Percentiles rank a stretch among this genome's conserved stretches.
phyloP scores from a whole-genome alignment of 1,140 invertebrate species.

The Ylistrum balloti region DNA sequence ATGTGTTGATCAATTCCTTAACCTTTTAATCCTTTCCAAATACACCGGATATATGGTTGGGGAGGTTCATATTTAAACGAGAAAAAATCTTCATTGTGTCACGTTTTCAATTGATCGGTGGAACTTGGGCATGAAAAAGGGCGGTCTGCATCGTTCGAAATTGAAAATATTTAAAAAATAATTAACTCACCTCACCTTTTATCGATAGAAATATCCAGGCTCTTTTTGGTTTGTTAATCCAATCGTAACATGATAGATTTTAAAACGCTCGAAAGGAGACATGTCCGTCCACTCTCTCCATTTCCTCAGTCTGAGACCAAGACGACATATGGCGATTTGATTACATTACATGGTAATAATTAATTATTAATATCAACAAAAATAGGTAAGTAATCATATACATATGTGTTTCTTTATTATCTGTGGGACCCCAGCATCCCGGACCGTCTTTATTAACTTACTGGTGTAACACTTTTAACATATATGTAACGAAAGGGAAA shows the following conservation, averaged over 20 bases:
- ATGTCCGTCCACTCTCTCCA: neutral
- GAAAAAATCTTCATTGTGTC: neutral
- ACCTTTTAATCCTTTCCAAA: neutral
- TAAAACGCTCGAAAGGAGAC: neutral
- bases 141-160: neutral
- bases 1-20: neutral
- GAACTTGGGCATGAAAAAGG: neutral
- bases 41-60: slow-evolving; percentile 2
- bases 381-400: neutral
- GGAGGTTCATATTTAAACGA: neutral
- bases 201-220: neutral
- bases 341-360: neutral
- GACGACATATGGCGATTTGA: neutral
- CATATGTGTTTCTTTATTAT: neutral
- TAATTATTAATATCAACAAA: neutral
- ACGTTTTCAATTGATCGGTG: neutral
- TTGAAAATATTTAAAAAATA: neutral
- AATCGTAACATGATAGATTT: neutral
- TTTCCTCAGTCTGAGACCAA: neutral
- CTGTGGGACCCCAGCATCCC: neutral
- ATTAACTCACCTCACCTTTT: neutral
- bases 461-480: too few relatives aligned
- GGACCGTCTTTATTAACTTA: neutral
- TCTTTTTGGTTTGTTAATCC: neutral
- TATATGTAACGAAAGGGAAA: too few relatives aligned